Percentiles rank a stretch among this genome's conserved stretches.
phyloP scores from a whole-genome alignment of 2,113 vertebrate species.

The Ceuthmochares aereus region DNA sequence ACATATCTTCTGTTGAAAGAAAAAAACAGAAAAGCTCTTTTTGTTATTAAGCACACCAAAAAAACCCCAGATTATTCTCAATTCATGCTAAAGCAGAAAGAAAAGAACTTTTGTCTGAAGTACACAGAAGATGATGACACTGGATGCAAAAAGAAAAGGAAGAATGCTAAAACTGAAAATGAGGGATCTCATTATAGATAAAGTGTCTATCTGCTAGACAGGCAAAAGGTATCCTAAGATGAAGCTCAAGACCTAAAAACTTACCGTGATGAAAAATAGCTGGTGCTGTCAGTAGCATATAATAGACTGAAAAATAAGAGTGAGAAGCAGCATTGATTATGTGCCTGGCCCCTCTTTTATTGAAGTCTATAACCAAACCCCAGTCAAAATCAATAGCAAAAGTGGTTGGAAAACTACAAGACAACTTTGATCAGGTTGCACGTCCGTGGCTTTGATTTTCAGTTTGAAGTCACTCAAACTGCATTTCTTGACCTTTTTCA shows the following conservation, averaged over 20 bases:
- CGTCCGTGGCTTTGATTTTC: not conserved
- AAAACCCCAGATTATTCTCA: not conserved
- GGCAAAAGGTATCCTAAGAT: not conserved
- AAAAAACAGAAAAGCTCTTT: not conserved
- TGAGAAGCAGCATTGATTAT: slow-evolving; percentile 19
- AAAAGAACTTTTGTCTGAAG: not conserved
- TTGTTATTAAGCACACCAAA: not conserved
- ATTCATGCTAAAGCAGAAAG: not conserved
- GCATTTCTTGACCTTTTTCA: not conserved
- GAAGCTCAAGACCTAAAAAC: not conserved
- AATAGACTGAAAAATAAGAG: slow-evolving; percentile 6
- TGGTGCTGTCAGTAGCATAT: not conserved
- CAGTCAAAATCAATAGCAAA: slow-evolving; percentile 41
- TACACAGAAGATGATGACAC: not conserved
- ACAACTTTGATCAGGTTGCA: not conserved
- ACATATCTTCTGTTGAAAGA: not conserved
- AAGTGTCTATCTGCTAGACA: not conserved
- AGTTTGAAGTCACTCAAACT: not conserved
- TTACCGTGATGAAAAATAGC: not conserved
- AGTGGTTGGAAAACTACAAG: not conserved
- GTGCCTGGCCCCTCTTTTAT: not conserved
- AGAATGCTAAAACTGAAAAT: not conserved
- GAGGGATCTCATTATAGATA: not conserved
- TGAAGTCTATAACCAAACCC: not conserved
- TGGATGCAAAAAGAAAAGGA: not conserved